Evolutionary conservation across 30 jellyfish, hydroid and myxozoan genomes (phyloP), one percentile per base, ranked within the genome.

Genomic region (Pseudorhiza aurosa): DNA sequence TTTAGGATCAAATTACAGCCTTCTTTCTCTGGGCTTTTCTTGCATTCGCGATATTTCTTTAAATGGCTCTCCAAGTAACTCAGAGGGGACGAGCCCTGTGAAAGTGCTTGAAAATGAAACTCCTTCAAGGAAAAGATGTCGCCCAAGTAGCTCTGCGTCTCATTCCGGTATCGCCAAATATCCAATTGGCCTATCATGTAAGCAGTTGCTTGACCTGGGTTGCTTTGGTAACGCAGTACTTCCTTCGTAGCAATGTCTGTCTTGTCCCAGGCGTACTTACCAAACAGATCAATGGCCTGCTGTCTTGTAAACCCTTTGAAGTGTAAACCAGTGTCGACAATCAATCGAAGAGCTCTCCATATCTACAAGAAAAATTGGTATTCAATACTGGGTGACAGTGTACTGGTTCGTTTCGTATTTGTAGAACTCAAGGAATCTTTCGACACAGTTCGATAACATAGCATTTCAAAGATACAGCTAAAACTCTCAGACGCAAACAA

Each of bases 251-350:
- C 96, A 19, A 94, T 85, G 69, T 94, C 99, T 28, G 96, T 81
- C 44, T 82, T 82, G 87, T 94, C 99, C 99, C 99, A 94, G 8
- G 99, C 99, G 77, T 87, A 94, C 30, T 82, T 42, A 2, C 77
- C 97, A 55, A 94, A 94, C 46, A 85, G 42, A 18, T 83, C 88
- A 21, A 87, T 82, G 40, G 99, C 99, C 45, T 72, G 72, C 39
- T 69, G 83, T 3, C 99, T 91, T 17, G 92, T 56, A 70, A 74
- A 78, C 46, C 95, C 95, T 65, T 81, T 73, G 92, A 44, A 87
- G 60, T 94, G 99, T 84, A 94, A 36, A 12, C 99, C 99, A 26
- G 99, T 94, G 89, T 94, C 99, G 32, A 94, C 99, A 55, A 94
- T 74, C 71, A 94, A 84, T 15, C 99, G 85, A 25, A 94, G 87